Conservation (phyloP, 1,140 invertebrate genomes). For the Drepana arcuata region DNA sequence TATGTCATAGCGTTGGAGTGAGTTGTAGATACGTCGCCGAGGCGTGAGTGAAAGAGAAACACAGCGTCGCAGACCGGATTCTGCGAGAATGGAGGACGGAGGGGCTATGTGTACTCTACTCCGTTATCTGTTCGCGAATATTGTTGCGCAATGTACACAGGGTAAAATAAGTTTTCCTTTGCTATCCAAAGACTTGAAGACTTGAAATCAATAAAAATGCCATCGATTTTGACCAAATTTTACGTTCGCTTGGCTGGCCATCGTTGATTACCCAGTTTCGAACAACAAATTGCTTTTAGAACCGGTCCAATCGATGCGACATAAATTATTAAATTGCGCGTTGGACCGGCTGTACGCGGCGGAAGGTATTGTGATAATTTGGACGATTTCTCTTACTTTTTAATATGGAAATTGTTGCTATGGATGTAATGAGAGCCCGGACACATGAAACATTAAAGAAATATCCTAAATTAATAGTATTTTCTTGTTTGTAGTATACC, state of each 20-base stretch:
- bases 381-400: conserved; percentile 10
- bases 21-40: conserved; percentile 17
- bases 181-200: too few relatives aligned
- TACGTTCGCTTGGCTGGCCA: conserved; percentile 3
- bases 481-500: too few relatives aligned
- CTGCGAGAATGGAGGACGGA: conserved; percentile 51
- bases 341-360: conserved; percentile 38
- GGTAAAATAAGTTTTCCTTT: conserved; percentile 49
- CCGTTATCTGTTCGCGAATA: conserved; percentile 68
- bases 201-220: too few relatives aligned
- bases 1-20: conserved; percentile 52
- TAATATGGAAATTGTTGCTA: conserved; percentile 10
- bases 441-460: too few relatives aligned
- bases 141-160: conserved; percentile 60
- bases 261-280: conserved; percentile 9
- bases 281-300: conserved; percentile 18
- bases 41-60: conserved; percentile 30
- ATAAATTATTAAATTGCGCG: conserved; percentile 33
- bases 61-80: conserved; percentile 33
- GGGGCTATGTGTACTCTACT: conserved; percentile 54
- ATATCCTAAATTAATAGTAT: too few relatives aligned
- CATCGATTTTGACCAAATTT: conserved; percentile 11
- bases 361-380: conserved; percentile 24
- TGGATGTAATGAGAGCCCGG: conserved; percentile 10
- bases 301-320: conserved; percentile 22